A percentile compares a stretch with the other conserved stretches of the same genome.
Conservation (phyloP, 2,888 invertebrate genomes). For the Clepsis dumicolana region DNA sequence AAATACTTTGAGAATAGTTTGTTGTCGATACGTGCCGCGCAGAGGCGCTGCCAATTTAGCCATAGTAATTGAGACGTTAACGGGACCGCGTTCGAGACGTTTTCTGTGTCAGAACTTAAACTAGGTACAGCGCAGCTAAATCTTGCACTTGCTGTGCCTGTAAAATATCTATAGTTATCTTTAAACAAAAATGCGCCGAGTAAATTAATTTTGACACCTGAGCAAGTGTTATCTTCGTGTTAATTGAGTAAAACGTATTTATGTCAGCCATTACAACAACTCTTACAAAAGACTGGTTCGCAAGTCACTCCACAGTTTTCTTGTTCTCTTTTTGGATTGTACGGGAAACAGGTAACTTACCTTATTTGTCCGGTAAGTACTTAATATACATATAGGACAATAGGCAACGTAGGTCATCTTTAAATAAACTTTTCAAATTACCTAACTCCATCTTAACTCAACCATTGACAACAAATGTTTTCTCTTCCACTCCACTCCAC, state of each 20-base stretch:
- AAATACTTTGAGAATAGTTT: no score
- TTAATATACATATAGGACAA: not conserved
- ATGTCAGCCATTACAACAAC: not conserved
- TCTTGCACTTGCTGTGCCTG: no score
- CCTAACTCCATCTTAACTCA: slow-evolving; percentile 2
- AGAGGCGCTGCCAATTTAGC: no score
- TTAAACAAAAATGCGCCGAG: no score
- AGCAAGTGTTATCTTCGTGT: no score
- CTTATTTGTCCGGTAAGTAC: not conserved
- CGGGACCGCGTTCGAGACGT: no score
- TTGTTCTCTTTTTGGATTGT: not conserved
- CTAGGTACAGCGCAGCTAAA: no score
- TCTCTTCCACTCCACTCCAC: slow-evolving; percentile 34
- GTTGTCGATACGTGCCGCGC: no score
- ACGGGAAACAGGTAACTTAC: not conserved
- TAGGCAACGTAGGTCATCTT: not conserved
- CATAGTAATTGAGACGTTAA: no score
- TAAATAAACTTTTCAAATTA: not conserved
- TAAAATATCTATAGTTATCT: no score
- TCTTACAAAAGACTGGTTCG: not conserved
- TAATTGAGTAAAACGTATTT: not conserved
- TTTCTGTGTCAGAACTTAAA: no score
- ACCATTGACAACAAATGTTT: slow-evolving; percentile 31
- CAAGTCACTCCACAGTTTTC: not conserved
- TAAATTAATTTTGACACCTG: no score